These are phyloP conservation scores for Castor canadensis DNA, from an alignment of 2,113 vertebrate species.

Conservation along the genomic window DNA sequence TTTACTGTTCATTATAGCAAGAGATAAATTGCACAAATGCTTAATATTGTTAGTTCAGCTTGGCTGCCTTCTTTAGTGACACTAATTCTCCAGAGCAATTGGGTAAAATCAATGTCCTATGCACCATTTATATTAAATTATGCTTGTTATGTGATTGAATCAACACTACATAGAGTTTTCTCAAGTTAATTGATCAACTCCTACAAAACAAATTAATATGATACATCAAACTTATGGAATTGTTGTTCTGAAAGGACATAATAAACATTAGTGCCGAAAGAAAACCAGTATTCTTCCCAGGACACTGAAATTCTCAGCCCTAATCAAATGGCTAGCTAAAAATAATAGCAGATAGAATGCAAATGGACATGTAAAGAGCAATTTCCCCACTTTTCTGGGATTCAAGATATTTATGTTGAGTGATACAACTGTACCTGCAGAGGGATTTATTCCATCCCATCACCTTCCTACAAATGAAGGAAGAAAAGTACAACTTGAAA, in stretches of 20 bases:
- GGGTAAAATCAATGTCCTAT: slow-evolving; percentile 85
- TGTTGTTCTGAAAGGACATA: slow-evolving; percentile 57
- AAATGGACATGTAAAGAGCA: slow-evolving; percentile 11
- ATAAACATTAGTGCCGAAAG: slow-evolving; percentile 63
- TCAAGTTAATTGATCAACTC: slow-evolving; percentile 85
- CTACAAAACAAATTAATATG: slow-evolving; percentile 82
- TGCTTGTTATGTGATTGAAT: slow-evolving; percentile 84
- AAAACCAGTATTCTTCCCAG: not conserved
- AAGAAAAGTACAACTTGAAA: not conserved
- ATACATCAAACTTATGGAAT: slow-evolving; percentile 80
- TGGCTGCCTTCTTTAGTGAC: slow-evolving; percentile 82
- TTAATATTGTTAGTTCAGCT: slow-evolving; percentile 86
- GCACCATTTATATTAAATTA: slow-evolving; percentile 86
- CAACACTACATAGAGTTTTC: slow-evolving; percentile 82
- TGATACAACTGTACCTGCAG: not conserved
- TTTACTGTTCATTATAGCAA: slow-evolving; percentile 83
- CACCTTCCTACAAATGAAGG: not conserved
- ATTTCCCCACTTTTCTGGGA: not conserved
- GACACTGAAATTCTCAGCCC: slow-evolving; percentile 34
- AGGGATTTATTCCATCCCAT: not conserved
- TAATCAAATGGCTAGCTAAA: slow-evolving; percentile 20
- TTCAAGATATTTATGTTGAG: not conserved
- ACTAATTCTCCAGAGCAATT: slow-evolving; percentile 84
- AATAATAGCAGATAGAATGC: not conserved
- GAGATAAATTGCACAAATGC: slow-evolving; percentile 85